Evolutionary conservation across 2,797 vertebrate species (phyloP).

Genomic region (Natrix natrix): DNA sequence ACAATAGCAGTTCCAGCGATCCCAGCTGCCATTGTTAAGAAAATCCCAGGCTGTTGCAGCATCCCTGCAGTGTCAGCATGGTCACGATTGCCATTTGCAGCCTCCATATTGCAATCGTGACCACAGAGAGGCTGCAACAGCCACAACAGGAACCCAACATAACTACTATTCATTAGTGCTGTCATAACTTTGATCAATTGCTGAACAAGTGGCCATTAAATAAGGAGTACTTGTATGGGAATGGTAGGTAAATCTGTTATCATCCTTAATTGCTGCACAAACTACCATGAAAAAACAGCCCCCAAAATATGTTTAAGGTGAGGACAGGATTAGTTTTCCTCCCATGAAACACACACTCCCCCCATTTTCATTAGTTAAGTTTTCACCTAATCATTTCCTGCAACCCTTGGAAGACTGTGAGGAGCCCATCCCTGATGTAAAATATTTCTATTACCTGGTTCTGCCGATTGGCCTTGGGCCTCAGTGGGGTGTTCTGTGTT

Average conservation of each 20-base stretch:
- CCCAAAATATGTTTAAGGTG: background rate
- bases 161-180: background rate
- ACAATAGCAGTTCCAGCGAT: background rate
- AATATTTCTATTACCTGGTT: background rate
- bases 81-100: background rate
- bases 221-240: background rate
- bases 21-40: background rate
- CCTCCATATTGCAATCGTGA: background rate
- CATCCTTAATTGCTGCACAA: background rate
- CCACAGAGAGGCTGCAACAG: background rate
- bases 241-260: background rate
- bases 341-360: background rate
- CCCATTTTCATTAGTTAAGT: background rate
- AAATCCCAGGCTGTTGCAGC: background rate
- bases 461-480: background rate
- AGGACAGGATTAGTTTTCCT: background rate
- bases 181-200: background rate
- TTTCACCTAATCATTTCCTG: background rate
- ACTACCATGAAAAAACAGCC: background rate
- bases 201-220: background rate
- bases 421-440: background rate
- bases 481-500: background rate
- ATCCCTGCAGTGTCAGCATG: background rate
- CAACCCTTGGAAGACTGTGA: background rate
- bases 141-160: background rate